Evolutionary conservation across 1,140 invertebrate species (phyloP).

Genomic region (Achatina immaculata): DNA sequence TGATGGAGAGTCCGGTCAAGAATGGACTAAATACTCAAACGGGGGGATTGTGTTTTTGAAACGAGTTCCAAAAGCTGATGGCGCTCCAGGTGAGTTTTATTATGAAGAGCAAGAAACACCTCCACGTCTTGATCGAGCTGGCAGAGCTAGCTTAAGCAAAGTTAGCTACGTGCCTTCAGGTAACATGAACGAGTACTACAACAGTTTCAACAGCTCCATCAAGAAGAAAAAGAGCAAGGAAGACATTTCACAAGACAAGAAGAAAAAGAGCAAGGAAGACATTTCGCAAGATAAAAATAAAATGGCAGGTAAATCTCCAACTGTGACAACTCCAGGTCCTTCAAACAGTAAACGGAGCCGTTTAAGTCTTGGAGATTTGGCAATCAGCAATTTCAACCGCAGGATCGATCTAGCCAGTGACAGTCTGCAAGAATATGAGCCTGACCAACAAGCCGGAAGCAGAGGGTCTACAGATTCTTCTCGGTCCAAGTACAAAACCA

Average conservation of each 20-base stretch:
- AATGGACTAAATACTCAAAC: not conserved
- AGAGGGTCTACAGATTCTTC: conserved; percentile 5
- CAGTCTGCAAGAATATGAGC: not conserved
- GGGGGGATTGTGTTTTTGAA: conserved; percentile 23
- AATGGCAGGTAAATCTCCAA: not conserved
- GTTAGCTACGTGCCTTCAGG: conserved; percentile 33
- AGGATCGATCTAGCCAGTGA: conserved; percentile 24
- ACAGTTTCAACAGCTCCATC: conserved; percentile 12
- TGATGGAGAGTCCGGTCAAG: not conserved
- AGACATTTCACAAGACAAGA: not conserved
- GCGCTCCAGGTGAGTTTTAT: conserved; percentile 7
- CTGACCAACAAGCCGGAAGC: not conserved
- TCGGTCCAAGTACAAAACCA: not conserved
- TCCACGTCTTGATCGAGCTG: not conserved
- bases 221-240: not conserved
- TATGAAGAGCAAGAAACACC: conserved; percentile 17
- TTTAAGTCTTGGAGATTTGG: conserved; percentile 31
- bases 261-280: not conserved
- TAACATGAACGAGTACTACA: conserved; percentile 36
- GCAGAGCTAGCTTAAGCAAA: conserved; percentile 18
- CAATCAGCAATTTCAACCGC: conserved; percentile 28
- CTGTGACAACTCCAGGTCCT: not conserved
- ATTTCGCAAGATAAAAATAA: not conserved
- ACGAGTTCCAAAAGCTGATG: conserved; percentile 24
- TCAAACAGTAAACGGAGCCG: conserved; percentile 11